Percentiles rank a stretch among this genome's conserved stretches.
These are phyloP conservation scores for Phortica okadai DNA, from an alignment of 2,888 invertebrate species.

Conservation along the genomic window DNA sequence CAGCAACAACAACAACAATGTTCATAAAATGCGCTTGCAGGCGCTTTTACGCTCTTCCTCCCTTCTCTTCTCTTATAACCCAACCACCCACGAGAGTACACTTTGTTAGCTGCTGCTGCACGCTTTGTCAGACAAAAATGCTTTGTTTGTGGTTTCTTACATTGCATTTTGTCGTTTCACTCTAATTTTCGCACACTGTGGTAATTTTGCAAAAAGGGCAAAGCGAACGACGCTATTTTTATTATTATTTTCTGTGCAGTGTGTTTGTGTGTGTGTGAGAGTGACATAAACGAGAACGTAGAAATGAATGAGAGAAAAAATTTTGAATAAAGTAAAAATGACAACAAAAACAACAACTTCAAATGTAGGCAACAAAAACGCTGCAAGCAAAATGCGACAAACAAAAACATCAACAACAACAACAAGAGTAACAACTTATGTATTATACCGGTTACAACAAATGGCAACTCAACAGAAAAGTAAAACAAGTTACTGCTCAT, in stretches of 20 bases:
- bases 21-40: neutral
- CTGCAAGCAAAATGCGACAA: constrained; percentile 20
- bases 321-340: too few species aligned
- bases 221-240: neutral
- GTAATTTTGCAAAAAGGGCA: neutral
- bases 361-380: neutral
- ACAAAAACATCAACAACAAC: neutral
- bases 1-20: neutral
- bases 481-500: too few species aligned
- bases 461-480: too few species aligned
- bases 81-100: neutral
- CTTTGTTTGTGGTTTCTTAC: neutral
- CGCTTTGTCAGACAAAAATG: neutral
- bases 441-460: too few species aligned
- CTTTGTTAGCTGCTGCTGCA: neutral
- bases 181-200: neutral
- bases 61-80: neutral
- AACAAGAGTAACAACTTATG: neutral
- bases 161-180: neutral
- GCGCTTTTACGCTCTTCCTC: neutral
- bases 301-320: too few species aligned
- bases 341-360: neutral
- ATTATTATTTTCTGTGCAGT: neutral
- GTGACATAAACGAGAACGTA: neutral
- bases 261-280: neutral